Evolutionary conservation across 2,797 vertebrate species (phyloP).

Genomic region (Masticophis lateralis): DNA sequence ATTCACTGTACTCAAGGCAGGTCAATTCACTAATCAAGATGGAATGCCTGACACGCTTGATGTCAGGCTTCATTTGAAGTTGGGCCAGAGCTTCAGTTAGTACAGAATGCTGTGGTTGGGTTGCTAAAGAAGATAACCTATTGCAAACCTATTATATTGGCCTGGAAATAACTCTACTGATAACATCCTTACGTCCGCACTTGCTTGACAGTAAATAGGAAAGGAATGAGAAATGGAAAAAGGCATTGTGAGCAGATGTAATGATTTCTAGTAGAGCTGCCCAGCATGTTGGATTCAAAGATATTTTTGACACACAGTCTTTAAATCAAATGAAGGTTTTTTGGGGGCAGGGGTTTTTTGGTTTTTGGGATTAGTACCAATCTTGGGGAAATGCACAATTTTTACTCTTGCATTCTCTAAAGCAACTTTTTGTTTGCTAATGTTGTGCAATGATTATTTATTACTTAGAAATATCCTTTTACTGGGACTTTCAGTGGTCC

Average conservation of each 20-base stretch:
- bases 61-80: not conserved
- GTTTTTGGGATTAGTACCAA: not conserved
- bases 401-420: not conserved
- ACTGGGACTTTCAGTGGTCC: not conserved
- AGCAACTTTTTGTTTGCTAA: not conserved
- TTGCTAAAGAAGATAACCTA: not conserved
- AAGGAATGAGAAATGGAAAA: not conserved
- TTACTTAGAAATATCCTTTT: not conserved
- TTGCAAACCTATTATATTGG: not conserved
- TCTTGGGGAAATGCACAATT: not conserved
- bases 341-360: not conserved
- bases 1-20: not conserved
- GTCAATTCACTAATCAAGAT: not conserved
- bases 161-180: not conserved
- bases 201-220: not conserved
- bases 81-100: not conserved
- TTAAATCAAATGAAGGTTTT: not conserved
- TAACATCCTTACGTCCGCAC: not conserved
- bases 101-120: not conserved
- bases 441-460: not conserved
- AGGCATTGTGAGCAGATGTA: not conserved
- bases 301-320: not conserved
- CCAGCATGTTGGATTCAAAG: not conserved
- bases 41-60: not conserved
- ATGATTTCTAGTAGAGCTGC: not conserved